Base-by-base conservation (phyloP, 2,113 vertebrate species). In the Antennarius striatus region DNA sequence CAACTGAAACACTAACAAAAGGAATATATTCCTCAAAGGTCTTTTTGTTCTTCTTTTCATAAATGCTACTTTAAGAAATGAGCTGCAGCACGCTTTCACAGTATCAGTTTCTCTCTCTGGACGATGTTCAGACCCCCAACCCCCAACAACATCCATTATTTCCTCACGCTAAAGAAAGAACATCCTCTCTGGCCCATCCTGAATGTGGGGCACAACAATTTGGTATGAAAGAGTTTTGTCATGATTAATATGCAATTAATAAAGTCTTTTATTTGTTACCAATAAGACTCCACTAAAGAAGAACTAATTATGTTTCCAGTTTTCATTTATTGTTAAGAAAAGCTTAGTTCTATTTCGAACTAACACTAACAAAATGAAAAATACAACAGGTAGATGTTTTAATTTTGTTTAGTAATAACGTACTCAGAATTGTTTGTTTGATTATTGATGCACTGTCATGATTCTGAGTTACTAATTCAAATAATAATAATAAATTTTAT, bases 111-210 rank as follows among this genome's bases (percentile, higher is more conserved):
- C 73, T 67, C 43, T 56, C 43, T 51, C 28, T 72, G 54, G 63
- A 56, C 49, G 28, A 36, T 0, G 50, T 22, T 68, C 56, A 67
- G 73, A 15, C 59, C 63, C 55, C 43, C 43, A 51, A 40, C 62
- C 66, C 58, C 46, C 66, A 54, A 36, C 42, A 76, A 77, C 66
- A 59, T 49, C 36, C 50, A 62, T 28, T n/a, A 3, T 57, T 80
- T 77, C 68, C 78, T 76, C 53, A 30, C 51, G n/a, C 68, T 71
- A n/a, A 73, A 74, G 66, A 77, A 63, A 73, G 68, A 61, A 74
- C 70, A 75, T 85, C 82, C 82, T 83, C 10, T 68, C 52, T 39
- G 46, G 13, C 51, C 53, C 68, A 63, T 77, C 80, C 68, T 77
- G 82, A 54, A 66, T 58, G 52, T 68, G 17, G 1, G 56, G 43